A percentile compares a stretch with the other conserved stretches of the same genome.
These are phyloP conservation scores for Acanthosepion esculentum DNA, from an alignment of 2,888 invertebrate genomes.

Conservation along the genomic window DNA sequence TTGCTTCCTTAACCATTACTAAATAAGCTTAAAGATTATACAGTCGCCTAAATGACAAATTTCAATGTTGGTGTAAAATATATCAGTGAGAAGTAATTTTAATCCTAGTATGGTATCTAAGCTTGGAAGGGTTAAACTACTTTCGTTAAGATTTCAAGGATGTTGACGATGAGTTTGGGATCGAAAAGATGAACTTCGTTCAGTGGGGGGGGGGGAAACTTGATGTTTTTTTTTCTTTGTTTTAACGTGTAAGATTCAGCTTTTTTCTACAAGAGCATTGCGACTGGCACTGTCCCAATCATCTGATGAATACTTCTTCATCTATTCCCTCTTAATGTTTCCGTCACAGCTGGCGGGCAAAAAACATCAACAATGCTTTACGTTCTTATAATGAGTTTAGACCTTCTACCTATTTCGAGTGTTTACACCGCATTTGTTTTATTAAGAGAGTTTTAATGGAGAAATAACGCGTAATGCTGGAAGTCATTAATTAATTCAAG, in stretches of 20 bases:
- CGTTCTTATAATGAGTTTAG: neutral
- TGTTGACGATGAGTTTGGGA: neutral
- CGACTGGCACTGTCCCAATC: neutral
- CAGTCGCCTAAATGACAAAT: too few relatives aligned
- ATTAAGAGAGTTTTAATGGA: neutral
- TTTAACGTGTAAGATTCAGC: neutral
- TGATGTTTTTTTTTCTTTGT: neutral
- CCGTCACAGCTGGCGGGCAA: neutral
- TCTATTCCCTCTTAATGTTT: neutral
- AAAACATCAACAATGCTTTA: neutral
- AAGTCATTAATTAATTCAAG: neutral
- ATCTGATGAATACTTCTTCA: neutral
- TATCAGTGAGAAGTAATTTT: too few relatives aligned
- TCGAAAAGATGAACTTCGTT: too few relatives aligned
- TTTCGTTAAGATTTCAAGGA: neutral
- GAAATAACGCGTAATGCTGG: neutral
- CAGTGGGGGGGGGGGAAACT: too few relatives aligned
- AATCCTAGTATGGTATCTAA: too few relatives aligned
- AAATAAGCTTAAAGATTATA: too few relatives aligned
- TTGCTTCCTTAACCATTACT: too few relatives aligned
- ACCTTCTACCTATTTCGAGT: neutral
- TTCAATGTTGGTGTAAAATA: too few relatives aligned
- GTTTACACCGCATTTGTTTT: neutral
- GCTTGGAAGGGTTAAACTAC: too few relatives aligned
- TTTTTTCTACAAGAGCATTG: neutral